Base-by-base conservation (phyloP, 2,113 vertebrate species). In the Gobio gobio region DNA sequence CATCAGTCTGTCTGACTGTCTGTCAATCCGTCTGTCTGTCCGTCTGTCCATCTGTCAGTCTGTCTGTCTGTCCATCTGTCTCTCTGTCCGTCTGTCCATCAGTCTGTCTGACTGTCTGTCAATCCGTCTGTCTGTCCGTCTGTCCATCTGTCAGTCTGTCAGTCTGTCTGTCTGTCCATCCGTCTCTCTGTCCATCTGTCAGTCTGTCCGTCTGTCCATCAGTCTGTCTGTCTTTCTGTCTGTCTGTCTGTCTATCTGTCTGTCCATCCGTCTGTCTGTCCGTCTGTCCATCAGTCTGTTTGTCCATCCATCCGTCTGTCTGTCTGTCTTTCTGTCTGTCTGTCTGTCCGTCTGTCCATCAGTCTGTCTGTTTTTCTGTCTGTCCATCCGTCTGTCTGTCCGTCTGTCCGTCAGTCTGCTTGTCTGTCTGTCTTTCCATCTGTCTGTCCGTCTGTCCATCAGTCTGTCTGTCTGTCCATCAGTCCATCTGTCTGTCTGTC, bases 61-160 rank as follows among this genome's bases (percentile, higher is more conserved):
- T 14, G 1, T 45, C 40, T 14, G 22, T 58, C 5, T 22, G 6
- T 58, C 54, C 0, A 2, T 58, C 49, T 51, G 4, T 51, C 49
- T 51, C 1, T 51, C 13, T 14, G 3, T 51, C 13, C 3, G 3
- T 51, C 20, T n/a, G n/a, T n/a, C n/a, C n/a, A n/a, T n/a, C n/a
- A n/a, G n/a, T n/a, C n/a, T n/a, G n/a, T n/a, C n/a, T n/a, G 0
- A n/a, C 6, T n/a, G 1, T 22, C 5, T 22, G 2, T 58, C 49
- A n/a, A n/a, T n/a, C n/a, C 16, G 1, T 51, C 14, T 14, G 0
- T 51, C n/a, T n/a, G n/a, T 51, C 0, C 16, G 13, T 16, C 0
- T 16, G 13, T 29, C n/a, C n/a, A n/a, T n/a, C 29, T 29, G 29
- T 29, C 1, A 1, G 29, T 29, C 29, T 29, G 29, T 29, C 29